Conservation (phyloP, 2,888 invertebrate genomes). For the Iselma pallidipennis region DNA sequence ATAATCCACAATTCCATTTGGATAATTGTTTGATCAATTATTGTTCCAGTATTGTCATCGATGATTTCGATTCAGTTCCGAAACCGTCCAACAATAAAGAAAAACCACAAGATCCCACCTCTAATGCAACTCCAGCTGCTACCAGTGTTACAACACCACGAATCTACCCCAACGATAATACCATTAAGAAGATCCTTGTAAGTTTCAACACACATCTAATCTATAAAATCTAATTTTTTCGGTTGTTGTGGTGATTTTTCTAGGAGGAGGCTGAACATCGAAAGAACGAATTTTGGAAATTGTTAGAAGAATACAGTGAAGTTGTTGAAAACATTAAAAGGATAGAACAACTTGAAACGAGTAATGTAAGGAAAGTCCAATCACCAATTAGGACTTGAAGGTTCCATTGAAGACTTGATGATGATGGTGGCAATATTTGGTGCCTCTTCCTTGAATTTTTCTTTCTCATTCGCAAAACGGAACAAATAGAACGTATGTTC, state of each 20-base stretch:
- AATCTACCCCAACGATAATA: conserved; percentile 42
- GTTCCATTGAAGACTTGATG: neutral
- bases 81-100: conserved; percentile 32
- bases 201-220: conserved; percentile 18
- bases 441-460: neutral
- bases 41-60: conserved; percentile 49
- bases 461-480: too few species aligned
- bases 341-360: conserved; percentile 47
- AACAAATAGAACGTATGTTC: neutral
- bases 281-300: conserved; percentile 51
- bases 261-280: conserved; percentile 51
- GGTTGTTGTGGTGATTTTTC: conserved; percentile 16
- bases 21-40: conserved; percentile 8
- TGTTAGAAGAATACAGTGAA: conserved; percentile 51
- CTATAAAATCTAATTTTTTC: neutral
- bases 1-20: too few species aligned
- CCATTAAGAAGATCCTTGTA: conserved; percentile 49
- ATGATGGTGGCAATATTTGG: neutral
- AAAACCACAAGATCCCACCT: conserved; percentile 26
- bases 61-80: conserved; percentile 47
- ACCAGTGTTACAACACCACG: conserved; percentile 22
- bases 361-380: conserved; percentile 30
- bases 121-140: too few species aligned
- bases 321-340: conserved; percentile 51
- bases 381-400: conserved; percentile 36